Conservation (phyloP, 2,888 invertebrate species). For the Micoletzkya japonica region DNA sequence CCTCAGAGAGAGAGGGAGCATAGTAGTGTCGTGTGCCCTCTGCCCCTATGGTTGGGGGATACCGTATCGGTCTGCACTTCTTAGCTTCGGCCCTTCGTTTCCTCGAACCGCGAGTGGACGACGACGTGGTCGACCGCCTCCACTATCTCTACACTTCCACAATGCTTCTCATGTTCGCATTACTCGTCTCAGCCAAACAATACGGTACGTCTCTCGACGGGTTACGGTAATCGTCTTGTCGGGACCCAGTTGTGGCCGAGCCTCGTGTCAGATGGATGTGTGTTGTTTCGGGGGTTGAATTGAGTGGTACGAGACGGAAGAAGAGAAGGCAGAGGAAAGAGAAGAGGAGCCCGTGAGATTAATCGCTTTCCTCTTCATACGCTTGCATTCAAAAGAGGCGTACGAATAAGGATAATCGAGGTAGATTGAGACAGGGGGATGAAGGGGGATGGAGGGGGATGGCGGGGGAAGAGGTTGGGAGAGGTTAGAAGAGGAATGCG, state of each 20-base stretch:
- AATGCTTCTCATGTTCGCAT: constrained; percentile 64
- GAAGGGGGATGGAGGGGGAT: too few relatives aligned
- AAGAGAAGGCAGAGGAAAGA: background rate
- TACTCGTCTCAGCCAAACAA: constrained; percentile 68
- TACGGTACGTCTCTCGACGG: constrained; percentile 46
- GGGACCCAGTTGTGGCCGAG: background rate
- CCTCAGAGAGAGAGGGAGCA: constrained; percentile 12
- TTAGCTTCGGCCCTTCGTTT: constrained; percentile 61
- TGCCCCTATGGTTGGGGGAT: constrained; percentile 60
- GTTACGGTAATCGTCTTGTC: background rate
- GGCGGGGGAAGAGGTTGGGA: too few relatives aligned
- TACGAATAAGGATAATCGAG: too few relatives aligned
- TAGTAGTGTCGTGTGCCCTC: background rate
- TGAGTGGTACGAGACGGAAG: background rate
- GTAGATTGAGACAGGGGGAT: too few relatives aligned
- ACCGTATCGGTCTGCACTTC: constrained; percentile 63
- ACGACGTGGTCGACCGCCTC: constrained; percentile 62
- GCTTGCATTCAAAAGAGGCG: too few relatives aligned
- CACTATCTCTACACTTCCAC: constrained; percentile 63
- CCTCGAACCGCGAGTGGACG: constrained; percentile 62
- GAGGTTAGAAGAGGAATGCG: too few relatives aligned
- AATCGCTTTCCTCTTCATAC: too few relatives aligned
- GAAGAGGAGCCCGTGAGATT: too few relatives aligned
- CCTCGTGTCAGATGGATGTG: background rate
- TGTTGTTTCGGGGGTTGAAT: background rate